phyloP scores from a whole-genome alignment of 2,888 invertebrate genomes.

The Catocala nupta region DNA sequence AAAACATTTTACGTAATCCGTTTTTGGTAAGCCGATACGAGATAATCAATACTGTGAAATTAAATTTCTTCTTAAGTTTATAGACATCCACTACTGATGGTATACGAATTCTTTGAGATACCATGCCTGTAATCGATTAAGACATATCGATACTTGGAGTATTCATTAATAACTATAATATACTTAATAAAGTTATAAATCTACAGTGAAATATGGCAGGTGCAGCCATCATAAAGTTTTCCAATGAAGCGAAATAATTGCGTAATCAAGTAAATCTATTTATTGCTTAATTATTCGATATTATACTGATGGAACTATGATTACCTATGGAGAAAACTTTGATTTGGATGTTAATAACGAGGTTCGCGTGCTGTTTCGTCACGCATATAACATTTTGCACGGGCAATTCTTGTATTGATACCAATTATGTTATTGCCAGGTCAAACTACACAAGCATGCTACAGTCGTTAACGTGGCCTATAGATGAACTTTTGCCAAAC shows the following conservation, averaged over 20 bases:
- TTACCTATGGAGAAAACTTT: constrained; percentile 22
- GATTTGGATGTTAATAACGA: constrained; percentile 34
- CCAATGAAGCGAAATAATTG: constrained; percentile 37
- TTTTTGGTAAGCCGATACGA: not conserved
- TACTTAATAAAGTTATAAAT: constrained; percentile 40
- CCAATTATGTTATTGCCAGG: constrained; percentile 42
- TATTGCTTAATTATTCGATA: constrained; percentile 43
- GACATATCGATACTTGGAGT: not conserved
- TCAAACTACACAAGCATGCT: constrained; percentile 34
- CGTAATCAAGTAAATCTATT: constrained; percentile 42
- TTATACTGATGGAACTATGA: constrained; percentile 28
- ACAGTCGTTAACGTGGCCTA: constrained; percentile 34
- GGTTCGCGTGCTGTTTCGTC: constrained; percentile 39
- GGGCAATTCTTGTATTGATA: constrained; percentile 39
- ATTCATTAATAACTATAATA: constrained; percentile 29
- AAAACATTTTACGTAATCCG: not conserved
- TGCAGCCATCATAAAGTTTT: constrained; percentile 40
- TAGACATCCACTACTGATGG: not conserved
- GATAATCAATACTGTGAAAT: too few species aligned
- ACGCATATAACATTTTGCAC: constrained; percentile 42
- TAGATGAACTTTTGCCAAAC: constrained; percentile 2
- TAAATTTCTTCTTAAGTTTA: not conserved
- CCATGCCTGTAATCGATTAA: not conserved
- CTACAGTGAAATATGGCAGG: constrained; percentile 27
- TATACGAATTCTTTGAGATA: not conserved